Evolutionary conservation across 1,140 invertebrate species (phyloP).

Genomic region (Leptinotarsa defecta): DNA sequence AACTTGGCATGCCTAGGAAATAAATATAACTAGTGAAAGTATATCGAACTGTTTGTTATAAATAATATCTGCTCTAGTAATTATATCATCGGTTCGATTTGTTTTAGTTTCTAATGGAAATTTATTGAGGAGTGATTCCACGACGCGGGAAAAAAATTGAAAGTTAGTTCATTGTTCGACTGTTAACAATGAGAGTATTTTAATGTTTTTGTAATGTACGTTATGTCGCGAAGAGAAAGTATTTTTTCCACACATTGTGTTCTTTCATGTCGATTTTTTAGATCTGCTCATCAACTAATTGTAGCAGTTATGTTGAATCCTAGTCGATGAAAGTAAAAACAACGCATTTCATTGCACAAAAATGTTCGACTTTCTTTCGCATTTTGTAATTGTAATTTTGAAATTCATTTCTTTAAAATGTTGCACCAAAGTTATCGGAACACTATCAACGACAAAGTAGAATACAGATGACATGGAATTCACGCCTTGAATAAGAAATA

Average conservation of each 20-base stretch:
- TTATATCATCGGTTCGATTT: constrained; percentile 6
- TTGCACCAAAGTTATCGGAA: no score
- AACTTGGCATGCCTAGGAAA: not conserved
- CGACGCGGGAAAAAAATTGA: not conserved
- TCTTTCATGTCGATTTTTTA: not conserved
- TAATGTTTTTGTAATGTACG: not conserved
- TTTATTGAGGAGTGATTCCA: not conserved
- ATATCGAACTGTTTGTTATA: not conserved
- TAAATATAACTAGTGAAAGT: not conserved
- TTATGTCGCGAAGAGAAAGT: not conserved
- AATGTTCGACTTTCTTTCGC: no score
- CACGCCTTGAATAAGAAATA: no score
- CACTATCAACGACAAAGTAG: no score
- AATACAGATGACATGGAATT: no score
- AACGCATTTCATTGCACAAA: no score
- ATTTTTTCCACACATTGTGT: not conserved
- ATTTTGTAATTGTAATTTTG: no score
- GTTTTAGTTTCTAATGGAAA: constrained; percentile 1
- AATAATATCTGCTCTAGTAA: not conserved
- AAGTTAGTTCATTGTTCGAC: not conserved
- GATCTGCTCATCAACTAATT: not conserved
- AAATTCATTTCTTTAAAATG: no score
- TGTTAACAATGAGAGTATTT: not conserved
- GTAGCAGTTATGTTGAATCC: no score
- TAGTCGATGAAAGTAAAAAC: no score